A percentile compares a stretch with the other conserved stretches of the same genome.
These are phyloP conservation scores for Cheirogaleus medius DNA, from an alignment of 2,113 vertebrate genomes.

Conservation along the genomic window DNA sequence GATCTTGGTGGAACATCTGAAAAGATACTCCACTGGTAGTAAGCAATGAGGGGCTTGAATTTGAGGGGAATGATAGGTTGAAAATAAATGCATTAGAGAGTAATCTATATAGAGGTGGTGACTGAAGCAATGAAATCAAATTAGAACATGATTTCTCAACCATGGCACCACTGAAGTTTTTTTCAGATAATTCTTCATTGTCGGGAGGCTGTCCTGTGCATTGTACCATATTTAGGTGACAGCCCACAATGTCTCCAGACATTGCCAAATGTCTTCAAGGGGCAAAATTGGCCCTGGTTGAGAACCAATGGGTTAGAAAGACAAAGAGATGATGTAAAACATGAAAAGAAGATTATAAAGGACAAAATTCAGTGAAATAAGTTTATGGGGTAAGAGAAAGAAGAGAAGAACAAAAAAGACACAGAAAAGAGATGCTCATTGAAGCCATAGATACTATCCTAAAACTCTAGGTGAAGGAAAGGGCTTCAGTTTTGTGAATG, in stretches of 20 bases:
- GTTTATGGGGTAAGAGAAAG: not conserved
- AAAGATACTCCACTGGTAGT: not conserved
- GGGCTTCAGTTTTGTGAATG: not conserved
- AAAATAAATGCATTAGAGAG: not conserved
- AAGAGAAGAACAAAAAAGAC: not conserved
- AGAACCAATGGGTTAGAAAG: not conserved
- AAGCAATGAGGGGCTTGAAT: not conserved
- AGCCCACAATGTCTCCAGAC: not conserved
- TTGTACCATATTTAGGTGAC: not conserved
- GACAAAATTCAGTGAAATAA: not conserved
- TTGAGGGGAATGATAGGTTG: not conserved
- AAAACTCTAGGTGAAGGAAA: not conserved
- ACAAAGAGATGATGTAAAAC: not conserved
- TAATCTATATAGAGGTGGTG: not conserved
- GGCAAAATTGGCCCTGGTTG: not conserved
- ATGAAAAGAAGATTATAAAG: not conserved
- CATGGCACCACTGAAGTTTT: not conserved
- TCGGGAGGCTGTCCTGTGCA: not conserved
- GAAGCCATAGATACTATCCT: not conserved
- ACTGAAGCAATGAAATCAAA: not conserved
- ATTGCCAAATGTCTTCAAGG: not conserved
- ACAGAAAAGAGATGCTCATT: not conserved
- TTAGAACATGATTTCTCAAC: not conserved
- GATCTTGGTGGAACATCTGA: not conserved
- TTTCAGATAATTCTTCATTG: not conserved